Evolutionary conservation across 2,797 vertebrate species (phyloP).

Genomic region (Prunella strophiata): DNA sequence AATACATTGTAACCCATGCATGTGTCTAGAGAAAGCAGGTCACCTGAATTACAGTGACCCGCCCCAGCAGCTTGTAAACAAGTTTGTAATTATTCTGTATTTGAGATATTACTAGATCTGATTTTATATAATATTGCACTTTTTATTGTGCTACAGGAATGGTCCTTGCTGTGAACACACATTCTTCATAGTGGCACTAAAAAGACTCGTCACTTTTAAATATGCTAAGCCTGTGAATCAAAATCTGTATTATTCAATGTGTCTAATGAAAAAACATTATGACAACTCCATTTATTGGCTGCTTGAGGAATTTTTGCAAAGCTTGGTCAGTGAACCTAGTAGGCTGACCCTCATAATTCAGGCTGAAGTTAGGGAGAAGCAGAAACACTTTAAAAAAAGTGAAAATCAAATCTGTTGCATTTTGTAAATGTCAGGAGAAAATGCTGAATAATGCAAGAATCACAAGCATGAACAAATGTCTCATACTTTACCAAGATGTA

Average conservation of each 20-base stretch:
- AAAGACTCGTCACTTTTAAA: background rate
- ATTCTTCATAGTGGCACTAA: background rate
- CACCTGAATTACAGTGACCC: background rate
- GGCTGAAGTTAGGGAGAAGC: background rate
- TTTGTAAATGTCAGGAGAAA: background rate
- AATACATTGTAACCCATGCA: background rate
- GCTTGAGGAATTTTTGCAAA: background rate
- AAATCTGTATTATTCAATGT: background rate
- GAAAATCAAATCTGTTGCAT: background rate
- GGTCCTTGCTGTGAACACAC: background rate
- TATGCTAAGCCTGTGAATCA: background rate
- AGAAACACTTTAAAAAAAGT: background rate
- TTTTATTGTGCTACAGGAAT: background rate
- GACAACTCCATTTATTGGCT: background rate
- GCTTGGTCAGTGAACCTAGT: background rate
- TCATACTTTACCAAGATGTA: background rate
- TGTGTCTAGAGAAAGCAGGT: background rate
- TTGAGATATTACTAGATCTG: background rate
- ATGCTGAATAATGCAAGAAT: background rate
- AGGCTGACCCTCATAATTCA: background rate
- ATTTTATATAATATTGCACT: background rate
- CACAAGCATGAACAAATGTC: background rate
- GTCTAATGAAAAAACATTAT: background rate
- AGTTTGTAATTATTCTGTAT: background rate
- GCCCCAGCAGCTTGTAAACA: background rate